Evolutionary conservation across 2,113 vertebrate genomes (phyloP), one percentile per base, ranked within the genome.

Genomic region (Saguinus midas): DNA sequence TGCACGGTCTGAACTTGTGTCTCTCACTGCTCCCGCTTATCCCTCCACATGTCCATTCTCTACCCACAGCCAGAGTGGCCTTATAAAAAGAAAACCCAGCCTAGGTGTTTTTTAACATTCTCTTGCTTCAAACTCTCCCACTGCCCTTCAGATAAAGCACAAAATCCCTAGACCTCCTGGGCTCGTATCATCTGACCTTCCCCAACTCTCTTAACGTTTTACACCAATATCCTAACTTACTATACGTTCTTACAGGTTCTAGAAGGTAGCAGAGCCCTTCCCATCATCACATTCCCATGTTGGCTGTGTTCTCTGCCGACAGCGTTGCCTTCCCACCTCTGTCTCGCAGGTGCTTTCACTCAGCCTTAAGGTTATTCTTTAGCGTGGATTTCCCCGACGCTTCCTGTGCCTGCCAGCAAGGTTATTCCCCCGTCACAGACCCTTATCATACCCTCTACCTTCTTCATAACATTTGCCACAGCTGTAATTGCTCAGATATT

Each of bases 271-370:
- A 68, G n/a, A 45, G 32, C 27, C 21, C 37, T n/a, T 21, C n/a
- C 64, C 5, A 8, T 40, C 29, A 40, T 40, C 37, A 40, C 37
- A 40, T 40, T 40, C 37, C 37, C 37, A 40, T 40, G 37, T 40
- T 40, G 37, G 37, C 48, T 12, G 8, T 72, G 48, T 18, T 48
- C 32, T 79, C 25, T 61, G 43, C 45, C 37, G 17, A 8, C 21
- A 13, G 1, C 0, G 0, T 17, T 29, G 25, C 4, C 35, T 55
- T 21, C 9, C 32, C 12, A 1, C 27, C 68, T 76, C 73, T 7
- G 3, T 18, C 73, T 90, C 2, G 0, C 6, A 1, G 66, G 61
- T 32, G 58, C 18, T 16, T 72, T 61, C 43, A 78, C 17, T 32
- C 18, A 9, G 37, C 48, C 45, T 45, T 37, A 37, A 13, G 45